phyloP scores from a whole-genome alignment of 2,797 vertebrate species.

The Gambelia wislizenii region DNA sequence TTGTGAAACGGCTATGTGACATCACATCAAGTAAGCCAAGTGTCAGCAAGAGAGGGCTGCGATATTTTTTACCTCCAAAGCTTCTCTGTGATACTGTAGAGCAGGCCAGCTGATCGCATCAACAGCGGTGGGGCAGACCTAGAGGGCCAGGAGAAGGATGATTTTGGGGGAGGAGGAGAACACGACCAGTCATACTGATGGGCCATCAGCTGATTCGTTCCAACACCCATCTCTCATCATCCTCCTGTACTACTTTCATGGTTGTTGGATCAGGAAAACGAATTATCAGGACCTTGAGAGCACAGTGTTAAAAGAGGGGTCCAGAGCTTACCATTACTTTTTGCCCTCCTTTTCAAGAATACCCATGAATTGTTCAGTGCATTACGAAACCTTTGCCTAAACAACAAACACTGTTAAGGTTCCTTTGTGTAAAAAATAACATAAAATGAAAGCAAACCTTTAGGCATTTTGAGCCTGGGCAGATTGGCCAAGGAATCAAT shows the following conservation, averaged over 20 bases:
- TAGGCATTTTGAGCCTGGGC: not conserved
- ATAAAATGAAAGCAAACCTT: slow-evolving; percentile 36
- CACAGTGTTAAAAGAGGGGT: fast-evolving
- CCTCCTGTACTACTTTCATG: not conserved
- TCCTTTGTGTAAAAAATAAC: not conserved
- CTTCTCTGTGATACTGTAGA: not conserved
- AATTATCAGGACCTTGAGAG: not conserved
- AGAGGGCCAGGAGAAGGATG: not conserved
- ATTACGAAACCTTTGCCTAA: slow-evolving; percentile 54
- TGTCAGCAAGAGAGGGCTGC: not conserved
- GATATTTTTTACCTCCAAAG: not conserved
- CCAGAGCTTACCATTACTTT: not conserved
- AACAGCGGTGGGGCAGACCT: not conserved
- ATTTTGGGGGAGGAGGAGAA: not conserved
- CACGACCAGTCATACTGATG: no score
- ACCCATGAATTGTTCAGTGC: not conserved
- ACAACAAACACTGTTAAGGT: slow-evolving; percentile 34
- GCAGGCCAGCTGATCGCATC: not conserved
- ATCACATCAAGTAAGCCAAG: not conserved
- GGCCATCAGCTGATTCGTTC: not conserved
- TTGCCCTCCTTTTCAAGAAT: not conserved
- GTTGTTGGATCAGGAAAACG: not conserved
- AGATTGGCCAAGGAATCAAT: slow-evolving; percentile 16
- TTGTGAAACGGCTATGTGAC: not conserved
- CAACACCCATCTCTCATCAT: not conserved